A percentile compares a stretch with the other conserved stretches of the same genome.
Evolutionary conservation across 1,140 invertebrate genomes (phyloP).

Genomic region (Psix sp.): DNA sequence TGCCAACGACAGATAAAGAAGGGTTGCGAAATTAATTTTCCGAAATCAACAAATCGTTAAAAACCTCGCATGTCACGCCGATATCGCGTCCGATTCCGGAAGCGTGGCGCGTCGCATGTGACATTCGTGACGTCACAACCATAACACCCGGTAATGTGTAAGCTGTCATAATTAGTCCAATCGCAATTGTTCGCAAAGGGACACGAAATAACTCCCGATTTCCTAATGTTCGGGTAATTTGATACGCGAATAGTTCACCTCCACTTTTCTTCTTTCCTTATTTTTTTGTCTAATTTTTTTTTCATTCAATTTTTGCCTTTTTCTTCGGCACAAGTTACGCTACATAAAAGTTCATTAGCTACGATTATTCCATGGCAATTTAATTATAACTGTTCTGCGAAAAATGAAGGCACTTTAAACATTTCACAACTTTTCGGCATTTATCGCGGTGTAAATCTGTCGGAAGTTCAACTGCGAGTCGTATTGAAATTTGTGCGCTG

Average conservation of each 20-base stretch:
- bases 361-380: slow-evolving; percentile 21
- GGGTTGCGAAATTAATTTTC: neutral
- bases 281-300: slow-evolving; percentile 12
- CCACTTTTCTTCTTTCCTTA: neutral
- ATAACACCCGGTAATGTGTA: slow-evolving; percentile 39
- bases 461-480: no score
- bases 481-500: no score
- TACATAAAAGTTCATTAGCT: slow-evolving; percentile 20
- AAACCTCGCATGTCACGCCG: slow-evolving; percentile 27
- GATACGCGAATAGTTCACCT: slow-evolving; percentile 14
- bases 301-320: neutral
- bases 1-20: no score
- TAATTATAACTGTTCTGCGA: slow-evolving; percentile 21
- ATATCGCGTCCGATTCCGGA: slow-evolving; percentile 32
- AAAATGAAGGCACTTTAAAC: slow-evolving; percentile 4
- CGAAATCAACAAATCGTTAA: slow-evolving; percentile 32
- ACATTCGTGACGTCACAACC: slow-evolving; percentile 41
- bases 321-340: neutral
- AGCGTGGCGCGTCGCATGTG: slow-evolving; percentile 26
- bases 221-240: slow-evolving; percentile 27
- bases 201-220: slow-evolving; percentile 25
- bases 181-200: slow-evolving; percentile 36
- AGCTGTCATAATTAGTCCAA: slow-evolving; percentile 36
- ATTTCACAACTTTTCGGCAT: slow-evolving; percentile 1
- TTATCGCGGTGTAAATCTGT: neutral